Evolutionary conservation across 2,797 vertebrate species (phyloP).

Genomic region (Forpus xanthops): DNA sequence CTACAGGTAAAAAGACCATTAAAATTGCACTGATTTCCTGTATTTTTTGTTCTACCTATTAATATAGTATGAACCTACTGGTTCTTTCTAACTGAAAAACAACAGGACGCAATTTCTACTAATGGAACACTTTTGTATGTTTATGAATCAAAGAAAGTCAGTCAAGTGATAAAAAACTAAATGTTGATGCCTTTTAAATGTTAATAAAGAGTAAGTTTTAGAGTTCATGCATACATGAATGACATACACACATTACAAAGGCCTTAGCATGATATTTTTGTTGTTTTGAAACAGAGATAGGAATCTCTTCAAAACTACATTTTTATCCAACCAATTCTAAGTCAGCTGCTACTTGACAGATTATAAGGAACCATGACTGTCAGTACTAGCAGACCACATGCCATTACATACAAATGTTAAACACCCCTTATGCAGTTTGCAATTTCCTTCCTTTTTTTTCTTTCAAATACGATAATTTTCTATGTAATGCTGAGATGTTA

Average conservation of each 20-base stretch:
- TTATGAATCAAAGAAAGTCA: neutral
- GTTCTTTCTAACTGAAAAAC: neutral
- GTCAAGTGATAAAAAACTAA: neutral
- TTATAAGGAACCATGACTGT: neutral
- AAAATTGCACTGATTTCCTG: neutral
- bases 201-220: neutral
- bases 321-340: neutral
- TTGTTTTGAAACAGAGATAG: neutral
- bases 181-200: neutral
- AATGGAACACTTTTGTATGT: neutral
- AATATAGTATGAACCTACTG: neutral
- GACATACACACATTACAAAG: neutral
- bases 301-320: neutral
- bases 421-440: fast-evolving
- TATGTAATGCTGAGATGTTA: neutral
- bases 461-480: neutral
- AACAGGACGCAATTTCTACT: neutral
- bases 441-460: neutral
- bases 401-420: neutral
- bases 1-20: neutral
- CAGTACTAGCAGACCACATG: neutral
- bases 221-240: neutral
- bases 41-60: neutral
- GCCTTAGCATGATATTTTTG: neutral
- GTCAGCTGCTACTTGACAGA: neutral